Evolutionary conservation across 2,888 invertebrate species (phyloP), one percentile per base, ranked within the genome.

Genomic region (Dendrolimus houi): DNA sequence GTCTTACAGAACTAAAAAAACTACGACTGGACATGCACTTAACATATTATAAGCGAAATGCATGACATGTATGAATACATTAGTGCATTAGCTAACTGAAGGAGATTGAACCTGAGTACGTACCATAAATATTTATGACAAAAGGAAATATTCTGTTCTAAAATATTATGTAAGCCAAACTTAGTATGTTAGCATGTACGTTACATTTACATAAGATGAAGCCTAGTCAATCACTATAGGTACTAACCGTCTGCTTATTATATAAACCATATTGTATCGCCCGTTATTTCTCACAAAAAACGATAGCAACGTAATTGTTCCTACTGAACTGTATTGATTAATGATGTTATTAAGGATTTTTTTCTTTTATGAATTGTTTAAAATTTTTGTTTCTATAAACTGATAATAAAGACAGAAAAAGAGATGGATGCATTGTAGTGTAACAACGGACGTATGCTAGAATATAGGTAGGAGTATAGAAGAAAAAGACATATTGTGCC

Each of bases 161-260:
- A 70, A 71, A 69, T 60, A 67, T 86, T 83, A 79, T 68, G 71
- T 77, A 83, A 84, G 66, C 58, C 64, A 62, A 64, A 74, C 75
- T 76, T 78, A 74, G 75, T 79, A 79, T 81, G 84, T 78, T 75
- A 67, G 75, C 72, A 72, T 74, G 83, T 83, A 79, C 77, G 79
- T 72, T 81, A 79, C 69, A 77, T 81, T 87, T 88, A 86, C 85
- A 85, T 86, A 88, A 88, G 84, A 76, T 74, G 79, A 73, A 73
- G 75, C 76, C 82, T 83, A 87, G 86, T 86, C 83, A 86, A 86
- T 87, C 83, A 82, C 78, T 76, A 68, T 62, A 63, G 66, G 59
- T 68, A 75, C 74, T 74, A 71, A 47, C 71, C 77, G 84, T 81
- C 80, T 83, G 76, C 73, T 62, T 67, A 72, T 87, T 87, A 83